Conservation (phyloP, 2,888 invertebrate genomes). For the Chromoteleia sp. region DNA sequence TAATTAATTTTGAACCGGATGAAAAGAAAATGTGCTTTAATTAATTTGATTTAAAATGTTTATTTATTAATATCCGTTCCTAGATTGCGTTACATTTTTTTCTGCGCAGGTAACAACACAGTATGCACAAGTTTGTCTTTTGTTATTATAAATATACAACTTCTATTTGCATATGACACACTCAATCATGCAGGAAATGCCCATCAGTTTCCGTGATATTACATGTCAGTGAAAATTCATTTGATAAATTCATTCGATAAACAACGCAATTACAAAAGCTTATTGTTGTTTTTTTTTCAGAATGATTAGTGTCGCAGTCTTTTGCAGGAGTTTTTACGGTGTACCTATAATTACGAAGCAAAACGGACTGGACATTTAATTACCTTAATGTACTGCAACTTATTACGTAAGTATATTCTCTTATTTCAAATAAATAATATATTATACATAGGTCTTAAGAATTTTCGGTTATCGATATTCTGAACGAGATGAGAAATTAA, state of each 20-base stretch:
- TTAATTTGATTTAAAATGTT: too few relatives aligned
- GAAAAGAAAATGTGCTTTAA: too few relatives aligned
- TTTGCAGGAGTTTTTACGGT: neutral
- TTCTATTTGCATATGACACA: neutral
- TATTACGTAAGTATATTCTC: too few relatives aligned
- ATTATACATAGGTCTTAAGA: neutral
- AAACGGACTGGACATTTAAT: neutral
- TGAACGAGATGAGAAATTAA: neutral
- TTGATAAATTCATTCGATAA: slow-evolving; percentile 5
- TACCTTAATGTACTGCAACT: neutral
- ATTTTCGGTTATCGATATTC: neutral
- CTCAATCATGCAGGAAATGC: slow-evolving; percentile 1
- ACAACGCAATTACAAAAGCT: neutral
- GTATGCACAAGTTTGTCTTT: neutral
- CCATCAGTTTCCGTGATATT: neutral
- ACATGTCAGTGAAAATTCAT: slow-evolving; percentile 4
- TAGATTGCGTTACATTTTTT: neutral
- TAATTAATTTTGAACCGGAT: neutral
- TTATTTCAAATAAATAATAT: neutral
- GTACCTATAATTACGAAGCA: neutral
- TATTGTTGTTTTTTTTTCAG: neutral
- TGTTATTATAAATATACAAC: slow-evolving; percentile 4
- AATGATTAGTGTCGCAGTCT: slow-evolving; percentile 11
- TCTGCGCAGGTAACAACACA: neutral
- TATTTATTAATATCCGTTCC: neutral